Evolutionary conservation across 2,113 vertebrate genomes (phyloP).

Genomic region (Chrysemys picta): DNA sequence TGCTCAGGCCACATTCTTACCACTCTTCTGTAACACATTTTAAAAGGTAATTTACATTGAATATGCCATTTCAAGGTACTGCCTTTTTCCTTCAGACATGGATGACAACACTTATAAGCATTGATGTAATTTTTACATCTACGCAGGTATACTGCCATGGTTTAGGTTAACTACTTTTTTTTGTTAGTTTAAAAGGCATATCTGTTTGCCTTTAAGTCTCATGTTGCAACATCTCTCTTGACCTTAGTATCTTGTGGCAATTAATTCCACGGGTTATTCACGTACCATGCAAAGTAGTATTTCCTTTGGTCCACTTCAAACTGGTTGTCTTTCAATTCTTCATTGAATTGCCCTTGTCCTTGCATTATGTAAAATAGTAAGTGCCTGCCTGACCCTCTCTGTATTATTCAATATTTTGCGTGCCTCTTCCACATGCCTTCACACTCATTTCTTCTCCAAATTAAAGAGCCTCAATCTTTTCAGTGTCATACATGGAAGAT

Average conservation of each 20-base stretch:
- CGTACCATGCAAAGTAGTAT: not conserved
- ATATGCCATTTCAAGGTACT: no score
- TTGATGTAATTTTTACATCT: not conserved
- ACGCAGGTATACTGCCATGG: not conserved
- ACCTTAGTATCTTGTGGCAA: no score
- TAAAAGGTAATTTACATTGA: no score
- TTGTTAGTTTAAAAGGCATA: no score
- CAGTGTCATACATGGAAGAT: not conserved
- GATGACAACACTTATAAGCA: not conserved
- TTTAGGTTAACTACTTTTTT: not conserved
- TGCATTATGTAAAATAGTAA: not conserved
- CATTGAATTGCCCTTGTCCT: not conserved
- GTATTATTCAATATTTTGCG: not conserved
- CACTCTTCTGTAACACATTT: no score
- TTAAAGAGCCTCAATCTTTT: not conserved
- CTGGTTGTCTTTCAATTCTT: not conserved
- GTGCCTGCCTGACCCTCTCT: not conserved
- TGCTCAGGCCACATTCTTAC: not conserved
- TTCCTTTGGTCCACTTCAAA: not conserved
- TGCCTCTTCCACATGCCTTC: not conserved
- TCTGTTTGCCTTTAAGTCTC: no score
- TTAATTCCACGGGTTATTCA: not conserved
- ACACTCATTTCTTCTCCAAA: no score
- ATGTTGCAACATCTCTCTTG: no score
- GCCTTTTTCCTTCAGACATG: not conserved